These are phyloP conservation scores for Diarsia mendica DNA, from an alignment of 2,888 invertebrate species.

Conservation along the genomic window DNA sequence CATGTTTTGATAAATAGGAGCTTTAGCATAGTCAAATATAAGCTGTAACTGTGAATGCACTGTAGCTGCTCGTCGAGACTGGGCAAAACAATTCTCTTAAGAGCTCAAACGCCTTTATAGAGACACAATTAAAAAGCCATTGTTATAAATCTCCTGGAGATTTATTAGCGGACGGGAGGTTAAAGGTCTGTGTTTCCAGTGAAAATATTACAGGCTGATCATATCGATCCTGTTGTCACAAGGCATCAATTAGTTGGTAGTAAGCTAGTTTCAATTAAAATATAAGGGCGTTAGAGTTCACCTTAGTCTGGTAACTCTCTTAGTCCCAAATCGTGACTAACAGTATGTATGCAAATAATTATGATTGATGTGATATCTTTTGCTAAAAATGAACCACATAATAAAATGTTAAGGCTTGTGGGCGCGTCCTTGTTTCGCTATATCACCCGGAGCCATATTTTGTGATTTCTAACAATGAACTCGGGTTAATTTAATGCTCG, in stretches of 20 bases:
- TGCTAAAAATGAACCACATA: conserved; percentile 61
- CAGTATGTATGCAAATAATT: conserved; percentile 79
- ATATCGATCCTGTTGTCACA: background rate
- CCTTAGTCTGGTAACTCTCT: conserved; percentile 60
- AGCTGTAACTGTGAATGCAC: background rate
- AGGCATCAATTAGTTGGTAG: too few species aligned
- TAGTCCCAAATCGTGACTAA: conserved; percentile 75
- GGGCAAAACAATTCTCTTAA: too few species aligned
- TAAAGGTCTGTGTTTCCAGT: background rate
- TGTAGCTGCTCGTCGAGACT: too few species aligned
- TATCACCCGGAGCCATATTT: conserved; percentile 67
- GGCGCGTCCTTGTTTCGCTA: conserved; percentile 72
- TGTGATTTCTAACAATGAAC: conserved; percentile 65
- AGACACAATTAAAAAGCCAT: too few species aligned
- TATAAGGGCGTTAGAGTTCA: conserved; percentile 61
- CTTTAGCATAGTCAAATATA: background rate
- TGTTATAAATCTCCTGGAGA: too few species aligned
- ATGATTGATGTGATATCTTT: conserved; percentile 82
- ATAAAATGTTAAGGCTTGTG: conserved; percentile 72
- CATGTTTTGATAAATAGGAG: background rate
- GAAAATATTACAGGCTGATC: too few species aligned
- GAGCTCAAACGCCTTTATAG: too few species aligned
- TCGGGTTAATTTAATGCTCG: conserved; percentile 66
- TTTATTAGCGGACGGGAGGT: too few species aligned
- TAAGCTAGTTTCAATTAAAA: conserved; percentile 6